These are phyloP conservation scores for Malurus elegans DNA, from an alignment of 2,113 vertebrate genomes.

Conservation along the genomic window DNA sequence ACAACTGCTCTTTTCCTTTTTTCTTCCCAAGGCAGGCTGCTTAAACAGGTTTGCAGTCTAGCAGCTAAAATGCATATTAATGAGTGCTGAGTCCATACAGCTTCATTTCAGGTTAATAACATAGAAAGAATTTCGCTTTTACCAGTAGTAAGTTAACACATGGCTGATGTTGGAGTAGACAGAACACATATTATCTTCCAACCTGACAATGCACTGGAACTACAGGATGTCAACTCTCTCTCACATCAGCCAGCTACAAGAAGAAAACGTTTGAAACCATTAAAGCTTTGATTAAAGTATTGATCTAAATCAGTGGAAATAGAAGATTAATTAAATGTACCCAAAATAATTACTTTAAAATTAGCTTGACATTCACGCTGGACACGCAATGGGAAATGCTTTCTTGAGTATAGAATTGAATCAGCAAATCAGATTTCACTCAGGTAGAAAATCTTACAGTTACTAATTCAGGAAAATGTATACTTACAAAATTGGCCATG, in stretches of 20 bases:
- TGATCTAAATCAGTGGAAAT: not conserved
- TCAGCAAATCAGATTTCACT: not conserved
- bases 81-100: not conserved
- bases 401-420: not conserved
- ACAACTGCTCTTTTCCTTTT: not conserved
- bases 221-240: not conserved
- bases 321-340: not conserved
- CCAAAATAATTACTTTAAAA: conserved; percentile 5
- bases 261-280: not conserved
- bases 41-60: not conserved
- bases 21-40: not conserved
- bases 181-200: fast-evolving
- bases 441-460: not conserved
- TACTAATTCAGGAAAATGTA: not conserved
- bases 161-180: not conserved
- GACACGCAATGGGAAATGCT: not conserved
- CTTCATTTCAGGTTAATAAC: not conserved
- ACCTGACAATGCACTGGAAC: not conserved
- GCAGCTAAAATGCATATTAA: not conserved
- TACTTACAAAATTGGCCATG: not conserved
- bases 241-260: not conserved
- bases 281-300: not conserved
- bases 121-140: not conserved
- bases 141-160: not conserved
- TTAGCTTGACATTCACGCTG: not conserved